Evolutionary conservation across 2,888 invertebrate genomes (phyloP), one percentile per base, ranked within the genome.

Genomic region (Oegoconia quadripuncta): DNA sequence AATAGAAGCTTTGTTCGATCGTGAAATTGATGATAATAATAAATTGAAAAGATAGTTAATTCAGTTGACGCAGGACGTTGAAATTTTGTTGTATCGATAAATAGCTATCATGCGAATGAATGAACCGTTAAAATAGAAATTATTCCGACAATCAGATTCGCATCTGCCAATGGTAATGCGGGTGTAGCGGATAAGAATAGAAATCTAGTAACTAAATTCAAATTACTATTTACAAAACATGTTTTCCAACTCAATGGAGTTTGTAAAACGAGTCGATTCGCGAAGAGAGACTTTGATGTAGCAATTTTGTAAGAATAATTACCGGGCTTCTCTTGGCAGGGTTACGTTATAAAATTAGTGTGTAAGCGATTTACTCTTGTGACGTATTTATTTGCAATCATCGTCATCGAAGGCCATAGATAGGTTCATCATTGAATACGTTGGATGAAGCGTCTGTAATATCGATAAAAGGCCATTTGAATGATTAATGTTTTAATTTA

Each of bases 181-280:
- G 15, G 12, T 6, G 11, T 6, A n/a, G 13, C 13, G n/a, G 26
- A 27, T 17, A 16, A 25, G 28, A 34, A 27, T 27, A 13, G 13
- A 13, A n/a, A 27, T 12, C 13, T 20, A 25, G 34, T 30, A 1
- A 29, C 29, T 9, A 26, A 9, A 9, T 17, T 26, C 34, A 16
- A 39, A 31, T 27, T 8, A 29, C n/a, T 16, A 17, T 30, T 9
- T 17, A 27, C 13, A 13, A 12, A 11, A 2, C 5, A 17, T 30
- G 39, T 34, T 16, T 28, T 33, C 39, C 45, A 41, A 30, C 17
- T 8, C 3, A 17, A 42, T 42, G 42, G 41, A 50, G 51, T 52
- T 52, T 52, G 41, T 34, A 30, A 50, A 44, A 27, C 27, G 41
- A 48, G 44, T 45, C 46, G 43, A 39, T 32, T 27, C 14, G 44